Base-by-base conservation (phyloP, 2,888 invertebrate genomes). In the Meta bourneti region DNA sequence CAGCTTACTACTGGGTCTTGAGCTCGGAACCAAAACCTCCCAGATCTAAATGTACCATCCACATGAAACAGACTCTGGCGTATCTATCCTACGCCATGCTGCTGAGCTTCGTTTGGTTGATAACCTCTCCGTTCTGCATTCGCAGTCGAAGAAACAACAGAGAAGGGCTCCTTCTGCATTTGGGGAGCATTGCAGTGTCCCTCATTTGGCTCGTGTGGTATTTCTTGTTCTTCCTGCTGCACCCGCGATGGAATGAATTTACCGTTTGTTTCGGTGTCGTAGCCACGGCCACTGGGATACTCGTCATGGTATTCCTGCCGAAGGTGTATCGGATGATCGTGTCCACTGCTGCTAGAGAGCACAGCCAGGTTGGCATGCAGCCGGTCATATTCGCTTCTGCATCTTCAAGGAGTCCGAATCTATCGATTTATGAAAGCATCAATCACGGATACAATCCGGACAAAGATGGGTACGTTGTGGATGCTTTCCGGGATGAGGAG, bases 91-190 rank as follows among this genome's bases (percentile, higher is more conserved):
- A 97, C 94, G 96, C 97, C 94, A 95, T 96, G 85, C 95, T 97
- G 89, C 95, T 97, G 5, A 95, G 97, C 11, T 92, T 96, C 11
- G 94, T 96, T 5, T 94, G 97, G 13, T 95, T 96, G 71, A 95
- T 96, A 74, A 94, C 96, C 70, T 95, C 96, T 82, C 97, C 96
- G 1, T 96, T 96, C 94, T 96, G 96, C 90, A 95, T 96, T 90
- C 96, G 96, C 86, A 96, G 96, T 0, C 96, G 96, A 93, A 95
- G 97, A 52, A 97, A 97, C 94, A 97, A 97, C 94, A 95, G 96
- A 11, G 97, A 97, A 94, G 97, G 97, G 0, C 94, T 95, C 9
- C 93, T 94, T 75, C 94, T 95, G 93, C 94, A 94, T 61, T 93
- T 96, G 70, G 96, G 96, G 0, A 95, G 96, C 0, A 94, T 96